These are phyloP conservation scores for Tachyglossus aculeatus DNA, from an alignment of 2,797 vertebrate species.

Conservation along the genomic window DNA sequence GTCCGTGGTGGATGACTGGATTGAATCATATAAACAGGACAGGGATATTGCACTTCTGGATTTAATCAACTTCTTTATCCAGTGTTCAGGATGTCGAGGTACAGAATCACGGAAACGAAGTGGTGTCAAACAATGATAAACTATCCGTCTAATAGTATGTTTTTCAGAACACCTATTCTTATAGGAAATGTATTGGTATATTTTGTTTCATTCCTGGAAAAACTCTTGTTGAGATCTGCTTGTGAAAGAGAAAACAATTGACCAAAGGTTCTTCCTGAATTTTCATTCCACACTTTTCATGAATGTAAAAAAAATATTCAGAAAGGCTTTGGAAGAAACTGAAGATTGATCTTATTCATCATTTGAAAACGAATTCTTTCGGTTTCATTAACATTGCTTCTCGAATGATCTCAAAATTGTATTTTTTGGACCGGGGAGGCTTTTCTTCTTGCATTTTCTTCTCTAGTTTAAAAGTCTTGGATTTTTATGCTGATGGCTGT, in stretches of 20 bases:
- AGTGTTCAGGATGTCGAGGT: slow-evolving; percentile 99
- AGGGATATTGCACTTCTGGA: slow-evolving; percentile 96
- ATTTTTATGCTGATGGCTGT: too few species aligned
- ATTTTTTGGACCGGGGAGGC: too few species aligned
- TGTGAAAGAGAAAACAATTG: slow-evolving; percentile 25
- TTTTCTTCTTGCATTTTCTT: too few species aligned
- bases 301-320: too few species aligned
- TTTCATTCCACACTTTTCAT: too few species aligned
- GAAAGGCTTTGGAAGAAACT: too few species aligned
- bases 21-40: slow-evolving; percentile 99
- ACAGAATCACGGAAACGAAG: slow-evolving; percentile 62
- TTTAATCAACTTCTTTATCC: slow-evolving; percentile 99
- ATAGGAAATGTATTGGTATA: not conserved
- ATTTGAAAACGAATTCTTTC: too few species aligned
- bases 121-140: slow-evolving; percentile 33
- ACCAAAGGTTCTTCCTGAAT: too few species aligned
- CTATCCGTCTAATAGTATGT: slow-evolving; percentile 23
- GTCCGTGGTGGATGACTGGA: slow-evolving; percentile 98
- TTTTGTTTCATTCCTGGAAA: slow-evolving; percentile 35
- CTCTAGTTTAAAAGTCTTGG: too few species aligned
- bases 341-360: too few species aligned
- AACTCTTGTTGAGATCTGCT: slow-evolving; percentile 35
- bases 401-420: too few species aligned
- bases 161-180: slow-evolving; percentile 34
- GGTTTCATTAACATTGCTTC: too few species aligned